Evolutionary conservation across 2,797 vertebrate species (phyloP).

Genomic region (Apogon talboti): DNA sequence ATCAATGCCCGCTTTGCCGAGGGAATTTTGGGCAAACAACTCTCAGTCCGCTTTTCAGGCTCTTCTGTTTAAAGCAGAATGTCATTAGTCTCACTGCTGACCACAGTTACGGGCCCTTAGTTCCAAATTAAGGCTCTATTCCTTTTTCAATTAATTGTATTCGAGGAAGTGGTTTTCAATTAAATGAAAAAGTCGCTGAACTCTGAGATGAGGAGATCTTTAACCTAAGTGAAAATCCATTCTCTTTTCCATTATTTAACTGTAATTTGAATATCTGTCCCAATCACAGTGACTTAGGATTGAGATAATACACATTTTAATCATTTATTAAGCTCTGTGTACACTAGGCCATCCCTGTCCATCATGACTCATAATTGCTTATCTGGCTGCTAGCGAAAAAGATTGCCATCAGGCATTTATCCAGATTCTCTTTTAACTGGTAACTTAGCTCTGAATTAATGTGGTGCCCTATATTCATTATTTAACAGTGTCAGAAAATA

Average conservation of each 20-base stretch:
- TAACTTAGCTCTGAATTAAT: not conserved
- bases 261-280: conserved; percentile 66
- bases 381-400: not conserved
- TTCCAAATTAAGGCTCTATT: conserved; percentile 79
- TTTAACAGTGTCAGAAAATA: conserved; percentile 26
- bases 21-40: conserved; percentile 74
- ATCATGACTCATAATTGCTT: conserved; percentile 19
- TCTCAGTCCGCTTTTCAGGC: conserved; percentile 59
- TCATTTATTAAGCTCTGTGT: conserved; percentile 33
- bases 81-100: conserved; percentile 78
- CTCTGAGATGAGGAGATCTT: conserved; percentile 76
- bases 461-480: conserved; percentile 13
- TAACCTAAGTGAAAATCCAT: conserved; percentile 73
- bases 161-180: conserved; percentile 77
- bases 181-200: conserved; percentile 77
- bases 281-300: conserved; percentile 52
- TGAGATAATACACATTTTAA: conserved; percentile 55
- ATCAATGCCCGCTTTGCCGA: conserved; percentile 65
- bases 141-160: conserved; percentile 80
- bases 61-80: conserved; percentile 65
- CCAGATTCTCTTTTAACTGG: conserved; percentile 17
- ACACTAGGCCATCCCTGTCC: conserved; percentile 23
- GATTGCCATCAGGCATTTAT: conserved; percentile 18
- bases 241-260: conserved; percentile 70
- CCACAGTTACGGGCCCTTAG: conserved; percentile 80